These are phyloP conservation scores for Henicopernis longicauda DNA, from an alignment of 2,113 vertebrate genomes.

Conservation along the genomic window DNA sequence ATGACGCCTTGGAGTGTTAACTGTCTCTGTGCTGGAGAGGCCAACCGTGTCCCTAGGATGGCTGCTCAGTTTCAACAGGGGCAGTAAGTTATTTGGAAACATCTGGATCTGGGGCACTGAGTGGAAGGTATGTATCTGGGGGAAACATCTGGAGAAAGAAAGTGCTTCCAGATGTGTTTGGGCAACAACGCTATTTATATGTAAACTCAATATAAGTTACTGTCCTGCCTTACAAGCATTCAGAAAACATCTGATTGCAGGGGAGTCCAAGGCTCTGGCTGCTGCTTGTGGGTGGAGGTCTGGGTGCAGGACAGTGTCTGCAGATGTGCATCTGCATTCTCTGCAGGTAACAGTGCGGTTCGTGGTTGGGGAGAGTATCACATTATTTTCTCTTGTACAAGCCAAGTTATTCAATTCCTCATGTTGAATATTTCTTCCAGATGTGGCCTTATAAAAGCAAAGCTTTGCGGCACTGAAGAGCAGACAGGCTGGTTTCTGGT, in stretches of 20 bases:
- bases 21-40: neutral
- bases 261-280: neutral
- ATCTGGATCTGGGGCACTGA: neutral
- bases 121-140: conserved; percentile 14
- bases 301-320: neutral
- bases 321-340: rapidly evolving
- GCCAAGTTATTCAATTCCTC: neutral
- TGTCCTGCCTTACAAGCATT: neutral
- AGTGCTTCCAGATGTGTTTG: neutral
- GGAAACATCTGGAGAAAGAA: neutral
- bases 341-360: rapidly evolving
- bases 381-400: neutral
- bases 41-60: rapidly evolving
- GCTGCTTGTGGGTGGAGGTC: neutral
- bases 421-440: neutral
- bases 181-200: neutral
- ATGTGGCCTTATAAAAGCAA: neutral
- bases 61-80: neutral
- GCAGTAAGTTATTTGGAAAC: neutral
- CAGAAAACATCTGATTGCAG: rapidly evolving
- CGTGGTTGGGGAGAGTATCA: neutral
- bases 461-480: neutral
- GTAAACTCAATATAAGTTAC: neutral
- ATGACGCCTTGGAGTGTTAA: neutral
- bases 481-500: neutral